Evolutionary conservation across 2,113 vertebrate genomes (phyloP).

Genomic region (Trachemys scripta): DNA sequence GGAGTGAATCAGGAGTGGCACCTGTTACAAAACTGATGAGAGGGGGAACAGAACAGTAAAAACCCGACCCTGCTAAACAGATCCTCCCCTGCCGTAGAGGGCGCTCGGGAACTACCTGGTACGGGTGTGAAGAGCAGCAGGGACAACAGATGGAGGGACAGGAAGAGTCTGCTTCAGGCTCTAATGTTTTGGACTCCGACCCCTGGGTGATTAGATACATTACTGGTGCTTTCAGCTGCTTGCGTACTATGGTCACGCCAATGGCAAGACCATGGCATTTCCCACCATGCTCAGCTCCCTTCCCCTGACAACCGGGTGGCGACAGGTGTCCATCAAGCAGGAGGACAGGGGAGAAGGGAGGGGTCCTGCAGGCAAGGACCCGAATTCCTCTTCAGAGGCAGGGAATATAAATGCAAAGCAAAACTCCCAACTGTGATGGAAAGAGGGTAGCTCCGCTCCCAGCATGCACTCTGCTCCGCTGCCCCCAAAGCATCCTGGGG

Average conservation of each 20-base stretch:
- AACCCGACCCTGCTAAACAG: background rate
- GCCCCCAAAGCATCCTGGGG: conserved; percentile 76
- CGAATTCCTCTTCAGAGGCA: conserved; percentile 54
- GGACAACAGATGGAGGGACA: background rate
- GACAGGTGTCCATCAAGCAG: conserved; percentile 40
- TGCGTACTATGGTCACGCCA: background rate
- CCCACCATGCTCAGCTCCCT: conserved; percentile 62
- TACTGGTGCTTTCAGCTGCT: background rate
- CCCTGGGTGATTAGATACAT: conserved; percentile 38
- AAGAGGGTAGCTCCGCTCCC: background rate
- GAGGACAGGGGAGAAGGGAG: conserved; percentile 34
- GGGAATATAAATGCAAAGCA: background rate
- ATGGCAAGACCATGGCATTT: conserved; percentile 63
- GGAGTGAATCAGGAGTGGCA: background rate
- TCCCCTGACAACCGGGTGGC: background rate
- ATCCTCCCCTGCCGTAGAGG: background rate
- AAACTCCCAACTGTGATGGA: background rate
- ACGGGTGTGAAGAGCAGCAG: background rate
- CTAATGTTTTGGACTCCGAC: conserved; percentile 36
- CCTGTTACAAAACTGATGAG: background rate
- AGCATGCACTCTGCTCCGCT: conserved; percentile 66
- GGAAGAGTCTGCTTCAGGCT: background rate
- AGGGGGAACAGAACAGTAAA: background rate
- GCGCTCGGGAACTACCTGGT: background rate
- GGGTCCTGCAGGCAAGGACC: conserved; percentile 52